These are phyloP conservation scores for Okapia johnstoni DNA, from an alignment of 2,113 vertebrate species.

Conservation along the genomic window DNA sequence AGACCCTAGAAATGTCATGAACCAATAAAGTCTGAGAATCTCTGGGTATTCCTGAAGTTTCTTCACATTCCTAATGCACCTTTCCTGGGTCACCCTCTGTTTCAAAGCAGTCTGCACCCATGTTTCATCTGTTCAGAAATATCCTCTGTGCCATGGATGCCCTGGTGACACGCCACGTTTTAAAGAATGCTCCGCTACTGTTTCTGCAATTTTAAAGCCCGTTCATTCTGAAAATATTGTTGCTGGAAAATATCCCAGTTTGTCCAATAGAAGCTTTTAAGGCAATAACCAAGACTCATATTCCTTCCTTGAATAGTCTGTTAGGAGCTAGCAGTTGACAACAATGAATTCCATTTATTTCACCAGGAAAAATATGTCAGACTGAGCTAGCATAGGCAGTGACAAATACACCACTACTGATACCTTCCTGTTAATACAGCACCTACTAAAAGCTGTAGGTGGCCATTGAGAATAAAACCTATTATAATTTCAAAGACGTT, in stretches of 20 bases:
- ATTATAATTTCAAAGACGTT: background rate
- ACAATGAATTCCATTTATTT: background rate
- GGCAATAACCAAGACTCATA: background rate
- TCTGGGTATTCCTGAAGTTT: background rate
- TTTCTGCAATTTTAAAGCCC: background rate
- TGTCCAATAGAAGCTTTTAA: background rate
- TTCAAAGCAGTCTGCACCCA: background rate
- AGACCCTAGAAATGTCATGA: background rate
- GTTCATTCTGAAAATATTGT: slow-evolving; percentile 14
- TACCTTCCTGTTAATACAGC: background rate
- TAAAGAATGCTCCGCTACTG: background rate
- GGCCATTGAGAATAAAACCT: background rate
- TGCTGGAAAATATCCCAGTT: background rate
- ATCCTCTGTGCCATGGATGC: background rate
- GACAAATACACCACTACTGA: background rate
- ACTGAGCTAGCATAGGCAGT: background rate
- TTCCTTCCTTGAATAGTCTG: background rate
- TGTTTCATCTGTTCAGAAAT: background rate
- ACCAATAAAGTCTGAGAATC: background rate
- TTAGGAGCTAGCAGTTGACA: background rate
- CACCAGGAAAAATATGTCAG: background rate
- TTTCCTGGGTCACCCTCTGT: background rate
- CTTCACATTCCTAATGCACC: background rate
- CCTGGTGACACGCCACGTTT: background rate
- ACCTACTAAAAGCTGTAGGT: background rate